Evolutionary conservation across 2,113 vertebrate genomes (phyloP), one percentile per base, ranked within the genome.

Genomic region (Cairina moschata): DNA sequence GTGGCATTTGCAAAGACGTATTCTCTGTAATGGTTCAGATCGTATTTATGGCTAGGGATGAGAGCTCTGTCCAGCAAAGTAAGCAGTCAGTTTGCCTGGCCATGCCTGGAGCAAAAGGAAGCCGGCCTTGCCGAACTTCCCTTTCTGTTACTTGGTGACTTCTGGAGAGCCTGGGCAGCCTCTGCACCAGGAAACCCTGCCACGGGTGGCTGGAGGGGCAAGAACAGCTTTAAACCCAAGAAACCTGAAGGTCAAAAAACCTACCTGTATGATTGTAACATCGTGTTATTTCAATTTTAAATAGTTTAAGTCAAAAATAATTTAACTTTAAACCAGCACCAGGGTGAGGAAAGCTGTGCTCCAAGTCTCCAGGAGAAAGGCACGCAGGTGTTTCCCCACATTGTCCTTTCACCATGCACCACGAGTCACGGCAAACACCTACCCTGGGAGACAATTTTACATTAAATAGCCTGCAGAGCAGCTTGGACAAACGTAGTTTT

Each of bases 71-170:
- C 95, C 88, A 97, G 88, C 46, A 86, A 86, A 95, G 84, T 69
- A 95, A 97, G 81, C 79, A 97, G 95, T 63, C 91, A 71, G 95
- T 97, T 97, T 98, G 97, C 97, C 96, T 71, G 86, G 94, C 95
- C 91, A 76, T 76, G 91, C 86, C 48, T 86, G 94, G 95, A 93
- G n/a, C 36, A n/a, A 75, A 52, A 96, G 56, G 52, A 95, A 96
- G 98, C 97, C 86, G 72, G 96, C 95, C 94, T 78, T 65, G 73
- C 38, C 91, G 85, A 87, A 91, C 38, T 92, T 91, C 93, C 92
- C 96, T 97, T 98, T 94, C 69, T 90, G 96, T 97, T 97, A 93
- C 98, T 71, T 93, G 98, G 98, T 95, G 97, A 97, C 96, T 85
- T 90, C 80, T 94, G 97, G 55, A 68, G 63, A 75, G 38, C 38